Evolutionary conservation across 2,888 invertebrate genomes (phyloP).

Genomic region (Cheilosia impressa): DNA sequence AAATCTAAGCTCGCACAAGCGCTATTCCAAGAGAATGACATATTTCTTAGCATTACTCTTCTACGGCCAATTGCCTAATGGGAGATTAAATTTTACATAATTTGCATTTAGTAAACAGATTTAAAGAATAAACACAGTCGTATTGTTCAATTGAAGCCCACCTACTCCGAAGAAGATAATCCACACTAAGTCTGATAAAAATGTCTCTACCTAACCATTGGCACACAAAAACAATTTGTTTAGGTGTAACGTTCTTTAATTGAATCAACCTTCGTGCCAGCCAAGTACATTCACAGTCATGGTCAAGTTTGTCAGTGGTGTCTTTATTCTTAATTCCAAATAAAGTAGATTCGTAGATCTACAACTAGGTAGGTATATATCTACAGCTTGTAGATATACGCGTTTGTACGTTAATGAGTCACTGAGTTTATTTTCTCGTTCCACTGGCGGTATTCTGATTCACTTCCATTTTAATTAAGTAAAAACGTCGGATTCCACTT

Average conservation of each 20-base stretch:
- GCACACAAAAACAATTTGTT: background rate
- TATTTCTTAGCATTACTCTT: too few relatives aligned
- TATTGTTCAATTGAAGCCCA: too few relatives aligned
- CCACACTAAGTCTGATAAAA: background rate
- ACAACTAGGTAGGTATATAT: background rate
- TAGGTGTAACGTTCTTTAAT: conserved; percentile 23
- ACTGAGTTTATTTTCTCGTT: background rate
- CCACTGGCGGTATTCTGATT: conserved; percentile 19
- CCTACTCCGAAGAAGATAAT: background rate
- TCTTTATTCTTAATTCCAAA: background rate
- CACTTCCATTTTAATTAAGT: conserved; percentile 34
- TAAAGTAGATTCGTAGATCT: background rate
- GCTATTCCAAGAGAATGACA: too few relatives aligned
- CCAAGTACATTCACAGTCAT: conserved; percentile 9
- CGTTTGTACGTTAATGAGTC: conserved; percentile 24
- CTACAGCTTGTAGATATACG: conserved; percentile 10
- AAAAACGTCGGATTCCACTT: conserved; percentile 18
- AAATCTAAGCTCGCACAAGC: too few relatives aligned
- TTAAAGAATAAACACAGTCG: background rate
- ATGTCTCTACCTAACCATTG: too few relatives aligned
- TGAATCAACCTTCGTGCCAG: conserved; percentile 56
- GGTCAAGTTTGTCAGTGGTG: conserved; percentile 33
- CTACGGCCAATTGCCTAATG: too few relatives aligned
- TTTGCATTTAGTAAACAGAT: background rate
- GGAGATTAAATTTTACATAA: background rate